Base-by-base conservation (phyloP, 2,797 vertebrate genomes). In the Urophycis tenuis region DNA sequence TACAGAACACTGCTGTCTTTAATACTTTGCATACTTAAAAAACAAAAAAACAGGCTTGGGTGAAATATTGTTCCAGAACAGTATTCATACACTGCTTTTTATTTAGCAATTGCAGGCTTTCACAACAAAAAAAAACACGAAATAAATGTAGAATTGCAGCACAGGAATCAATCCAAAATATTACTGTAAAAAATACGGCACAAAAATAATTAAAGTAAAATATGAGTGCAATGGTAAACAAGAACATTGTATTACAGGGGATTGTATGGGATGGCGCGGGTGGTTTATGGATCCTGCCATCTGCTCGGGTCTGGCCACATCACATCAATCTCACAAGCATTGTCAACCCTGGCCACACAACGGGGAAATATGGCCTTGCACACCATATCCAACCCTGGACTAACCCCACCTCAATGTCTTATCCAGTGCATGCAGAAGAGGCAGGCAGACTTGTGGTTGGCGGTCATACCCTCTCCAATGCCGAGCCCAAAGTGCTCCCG, bases 351-450 rank as follows among this genome's bases (percentile, higher is more conserved):
- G 41, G 76, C 34, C n/a, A 74, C 32, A 29, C 49, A 74, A 17
- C 2, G 6, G 73, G 34, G 53, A 74, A 71, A 70, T 45, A 74
- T 71, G 5, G 0, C 25, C 53, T 29, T 73, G 34, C 33, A 12
- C 12, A 2, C n/a, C 36, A 11, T 39, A 39, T 39, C 36, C 9
- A 39, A 39, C 36, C 36, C 36, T 39, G 36, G 3, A 39, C 36
- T 39, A 11, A 8, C 11, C 36, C 36, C 36, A 39, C 2, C 36
- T 39, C 36, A 7, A 39, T 2, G 36, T 12, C 36, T 39, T 11
- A 10, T 71, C 67, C 35, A 41, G 29, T 76, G 25, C 69, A 33
- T 76, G 64, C 64, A 76, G 34, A 45, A 71, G 75, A 75, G 74
- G 74, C 74, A 67, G n/a, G 15, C 35, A 9, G 72, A 35, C 36